Percentiles rank a stretch among this genome's conserved stretches.
These are phyloP conservation scores for Poecilia wingei DNA, from an alignment of 2,797 vertebrate genomes.

Conservation along the genomic window DNA sequence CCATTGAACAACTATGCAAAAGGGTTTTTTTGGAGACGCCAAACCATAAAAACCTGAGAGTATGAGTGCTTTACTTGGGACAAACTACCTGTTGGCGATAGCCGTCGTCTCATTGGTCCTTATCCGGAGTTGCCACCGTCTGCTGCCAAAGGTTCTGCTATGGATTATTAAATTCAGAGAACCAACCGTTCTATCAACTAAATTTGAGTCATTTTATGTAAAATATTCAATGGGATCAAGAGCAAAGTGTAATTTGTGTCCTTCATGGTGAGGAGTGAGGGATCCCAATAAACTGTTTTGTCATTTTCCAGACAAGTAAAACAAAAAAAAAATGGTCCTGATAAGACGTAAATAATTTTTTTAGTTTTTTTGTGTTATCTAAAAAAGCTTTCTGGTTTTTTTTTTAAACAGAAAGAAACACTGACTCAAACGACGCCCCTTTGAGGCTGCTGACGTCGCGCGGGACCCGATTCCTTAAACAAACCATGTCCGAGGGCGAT, in stretches of 20 bases:
- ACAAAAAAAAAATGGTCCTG: not conserved
- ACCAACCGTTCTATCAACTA: no score
- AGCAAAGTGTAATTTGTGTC: not conserved
- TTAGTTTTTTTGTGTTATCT: not conserved
- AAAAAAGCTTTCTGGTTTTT: not conserved
- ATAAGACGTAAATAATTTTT: not conserved
- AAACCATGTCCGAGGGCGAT: slow-evolving; percentile 74
- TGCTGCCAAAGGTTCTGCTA: not conserved
- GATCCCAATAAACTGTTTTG: not conserved
- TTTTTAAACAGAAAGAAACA: slow-evolving; percentile 16
- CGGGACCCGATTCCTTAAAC: slow-evolving; percentile 76
- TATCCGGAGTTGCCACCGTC: not conserved
- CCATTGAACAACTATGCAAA: not conserved
- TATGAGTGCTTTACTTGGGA: not conserved
- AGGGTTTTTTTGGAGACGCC: not conserved
- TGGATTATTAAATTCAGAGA: not conserved
- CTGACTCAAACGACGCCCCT: slow-evolving; percentile 41
- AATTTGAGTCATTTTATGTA: not conserved
- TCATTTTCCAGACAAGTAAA: not conserved
- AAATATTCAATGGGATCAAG: not conserved
- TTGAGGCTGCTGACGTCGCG: slow-evolving; percentile 50
- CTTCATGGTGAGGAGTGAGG: not conserved
- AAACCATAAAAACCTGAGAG: not conserved
- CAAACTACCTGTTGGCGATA: not conserved
- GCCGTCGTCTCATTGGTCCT: no score